These are phyloP conservation scores for Hemaris fuciformis DNA, from an alignment of 2,888 invertebrate species.

Conservation along the genomic window DNA sequence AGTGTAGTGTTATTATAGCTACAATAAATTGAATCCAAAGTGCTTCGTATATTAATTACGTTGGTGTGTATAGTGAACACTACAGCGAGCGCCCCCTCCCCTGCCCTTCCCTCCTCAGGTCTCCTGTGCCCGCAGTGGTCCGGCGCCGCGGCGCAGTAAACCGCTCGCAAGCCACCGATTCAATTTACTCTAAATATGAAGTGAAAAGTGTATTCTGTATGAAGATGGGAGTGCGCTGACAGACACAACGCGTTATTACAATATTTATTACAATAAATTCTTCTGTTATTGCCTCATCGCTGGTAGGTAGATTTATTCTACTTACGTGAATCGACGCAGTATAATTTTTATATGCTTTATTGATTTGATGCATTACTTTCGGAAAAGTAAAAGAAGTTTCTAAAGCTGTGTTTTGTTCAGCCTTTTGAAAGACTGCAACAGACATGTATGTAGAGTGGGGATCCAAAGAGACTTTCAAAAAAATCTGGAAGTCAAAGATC, in stretches of 20 bases:
- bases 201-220: not conserved
- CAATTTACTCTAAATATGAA: not conserved
- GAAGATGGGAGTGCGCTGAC: not conserved
- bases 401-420: too few species aligned
- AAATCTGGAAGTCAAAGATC: too few species aligned
- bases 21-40: constrained; percentile 6
- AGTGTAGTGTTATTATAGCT: constrained; percentile 3
- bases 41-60: not conserved
- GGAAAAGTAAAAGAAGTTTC: too few species aligned
- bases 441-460: too few species aligned
- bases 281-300: too few species aligned
- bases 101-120: not conserved
- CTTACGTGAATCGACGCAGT: too few species aligned
- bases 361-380: too few species aligned
- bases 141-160: not conserved
- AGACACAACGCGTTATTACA: not conserved
- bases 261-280: not conserved
- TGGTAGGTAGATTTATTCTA: too few species aligned
- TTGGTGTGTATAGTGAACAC: not conserved
- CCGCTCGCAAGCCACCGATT: not conserved
- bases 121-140: too few species aligned
- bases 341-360: too few species aligned
- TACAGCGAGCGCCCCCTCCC: not conserved
- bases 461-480: too few species aligned
- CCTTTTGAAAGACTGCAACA: too few species aligned